Percentiles rank a stretch among this genome's conserved stretches.
phyloP scores from a whole-genome alignment of 2,797 vertebrate genomes.

The Sylvia borin region DNA sequence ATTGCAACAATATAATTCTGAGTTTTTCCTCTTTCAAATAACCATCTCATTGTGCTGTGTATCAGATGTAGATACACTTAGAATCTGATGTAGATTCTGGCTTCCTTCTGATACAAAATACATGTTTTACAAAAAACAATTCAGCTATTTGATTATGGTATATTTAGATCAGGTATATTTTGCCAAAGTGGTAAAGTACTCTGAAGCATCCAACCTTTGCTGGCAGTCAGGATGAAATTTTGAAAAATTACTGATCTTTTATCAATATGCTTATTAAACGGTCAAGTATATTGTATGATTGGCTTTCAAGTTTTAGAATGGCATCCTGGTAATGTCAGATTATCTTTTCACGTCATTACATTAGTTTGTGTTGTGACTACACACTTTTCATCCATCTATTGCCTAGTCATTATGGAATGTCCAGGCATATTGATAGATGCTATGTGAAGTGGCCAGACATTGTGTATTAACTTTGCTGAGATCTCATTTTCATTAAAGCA shows the following conservation, averaged over 20 bases:
- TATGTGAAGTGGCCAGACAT: conserved; percentile 37
- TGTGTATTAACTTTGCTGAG: conserved; percentile 36
- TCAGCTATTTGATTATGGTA: neutral
- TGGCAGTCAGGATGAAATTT: neutral
- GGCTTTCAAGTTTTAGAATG: conserved; percentile 2
- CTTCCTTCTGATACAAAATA: neutral
- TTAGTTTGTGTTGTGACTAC: conserved; percentile 54
- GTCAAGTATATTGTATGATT: neutral
- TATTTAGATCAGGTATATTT: neutral
- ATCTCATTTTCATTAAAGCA: conserved; percentile 49
- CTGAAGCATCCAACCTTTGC: neutral
- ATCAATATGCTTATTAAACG: neutral
- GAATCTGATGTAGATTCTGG: neutral
- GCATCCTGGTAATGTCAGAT: neutral
- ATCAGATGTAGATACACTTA: neutral
- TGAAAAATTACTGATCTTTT: neutral
- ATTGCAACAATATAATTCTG: neutral
- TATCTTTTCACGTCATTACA: conserved; percentile 53
- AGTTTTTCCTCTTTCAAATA: neutral
- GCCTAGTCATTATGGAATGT: conserved; percentile 34
- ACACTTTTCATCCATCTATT: conserved; percentile 61
- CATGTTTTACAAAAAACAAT: neutral
- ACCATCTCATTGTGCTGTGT: neutral
- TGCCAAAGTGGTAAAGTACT: neutral
- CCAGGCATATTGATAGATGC: conserved; percentile 55